Evolutionary conservation across 1,140 invertebrate genomes (phyloP), one percentile per base, ranked within the genome.

Genomic region (Papilio aristodemus): DNA sequence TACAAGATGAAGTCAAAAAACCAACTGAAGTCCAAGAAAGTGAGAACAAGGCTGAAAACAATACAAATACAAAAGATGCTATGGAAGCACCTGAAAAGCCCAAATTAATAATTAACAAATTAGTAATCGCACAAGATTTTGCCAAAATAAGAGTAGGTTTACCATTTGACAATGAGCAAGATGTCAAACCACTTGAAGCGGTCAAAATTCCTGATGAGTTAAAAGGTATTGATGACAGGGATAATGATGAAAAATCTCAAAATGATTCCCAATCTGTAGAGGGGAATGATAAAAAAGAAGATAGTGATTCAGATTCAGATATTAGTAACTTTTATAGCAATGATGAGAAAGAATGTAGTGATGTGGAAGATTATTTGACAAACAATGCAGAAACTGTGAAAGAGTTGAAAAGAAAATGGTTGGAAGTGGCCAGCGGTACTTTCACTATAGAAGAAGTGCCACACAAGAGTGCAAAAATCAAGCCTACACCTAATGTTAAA

Each of bases 111-210:
- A 86, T 92, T 27, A 90, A 87, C 71, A 89, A 92, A 70, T 83
- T 93, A 25, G 88, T 88, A 66, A 93, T 95, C 67, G 88, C 94
- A 13, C 96, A 97, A 93, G 95, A 97, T 90, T 96, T 96, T 83
- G 93, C 93, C 11, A 96, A 97, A 90, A 97, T 97, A 78, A 93
- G 94, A 73, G 95, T 97, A 38, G 94, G 93, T 66, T 87, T 96
- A 11, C 91, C 94, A 13, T 97, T 95, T 92, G 93, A 94, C 59
- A 93, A 93, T 64, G 92, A 94, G 43, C 94, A 94, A 76, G 94
- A 95, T 91, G 91, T 93, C 9, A 94, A 93, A 74, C 92, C 94
- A 58, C 85, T 95, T 67, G 92, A 94, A 63, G 85, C 92, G 69
- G 91, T 93, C 72, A 84, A 94, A 76, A 89, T 93, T 54, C 86